Evolutionary conservation across 2,888 invertebrate species (phyloP), one percentile per base, ranked within the genome.

Genomic region (Apoda limacodes): DNA sequence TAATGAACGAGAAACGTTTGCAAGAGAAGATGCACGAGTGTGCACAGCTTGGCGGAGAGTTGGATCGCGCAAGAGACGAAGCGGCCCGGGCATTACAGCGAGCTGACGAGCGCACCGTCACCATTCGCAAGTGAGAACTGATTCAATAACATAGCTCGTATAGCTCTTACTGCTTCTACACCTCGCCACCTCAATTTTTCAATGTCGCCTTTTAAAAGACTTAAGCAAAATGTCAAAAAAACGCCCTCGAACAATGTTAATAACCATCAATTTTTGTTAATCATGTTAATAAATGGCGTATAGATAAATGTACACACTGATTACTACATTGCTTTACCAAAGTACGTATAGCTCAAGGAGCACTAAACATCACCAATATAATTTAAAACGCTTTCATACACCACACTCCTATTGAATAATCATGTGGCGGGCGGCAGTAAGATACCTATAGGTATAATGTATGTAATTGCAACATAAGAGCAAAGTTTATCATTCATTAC

Each of bases 1-100:
- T 84, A 5, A 82, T 83, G 6, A 76, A 83, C 38, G 85, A 87
- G 46, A 84, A 84, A 48, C 76, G 84, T 6, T 63, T 86, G 2
- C 86, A 88, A 32, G 86, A 87, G 55, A 88, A 88, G 56, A 70
- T 85, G 57, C 87, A 88, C 43, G 88, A 89, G 54, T 84, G 87
- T 33, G 83, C 84, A 0, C 85, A 86, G 49, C 53, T 88, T 1
- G 83, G 84, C 2, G 83, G 85, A 0, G 87, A 87, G 55, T 60
- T 89, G 26, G 88, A 88, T 46, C 74, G 84, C 22, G 82, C 87
- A 1, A 63, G 88, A 1, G 88, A 89, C 45, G 88, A 89, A 51
- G 86, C 88, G 0, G 86, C 88, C 0, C 60, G 88, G 3, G 88
- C 88, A 34, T 63, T 88, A 13, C 81, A 85, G 2, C 74, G 87